Conservation (phyloP, 2,797 vertebrate genomes). For the Leptatherina wallacei region DNA sequence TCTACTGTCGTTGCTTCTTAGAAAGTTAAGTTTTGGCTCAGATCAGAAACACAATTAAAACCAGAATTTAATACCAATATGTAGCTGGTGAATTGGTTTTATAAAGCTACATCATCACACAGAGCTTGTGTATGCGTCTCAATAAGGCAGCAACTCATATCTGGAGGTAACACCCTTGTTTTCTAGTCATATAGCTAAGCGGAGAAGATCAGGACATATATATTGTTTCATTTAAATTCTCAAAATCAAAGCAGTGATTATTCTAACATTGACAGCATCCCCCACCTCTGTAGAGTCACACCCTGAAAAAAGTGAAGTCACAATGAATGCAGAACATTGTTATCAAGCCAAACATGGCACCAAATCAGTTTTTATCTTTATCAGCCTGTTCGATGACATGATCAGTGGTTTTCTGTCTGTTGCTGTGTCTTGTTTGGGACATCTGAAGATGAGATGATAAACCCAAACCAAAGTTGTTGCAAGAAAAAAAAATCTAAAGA, state of each 20-base stretch:
- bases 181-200: neutral
- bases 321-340: neutral
- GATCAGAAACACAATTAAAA: neutral
- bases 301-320: neutral
- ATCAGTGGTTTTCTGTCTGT: slow-evolving; percentile 27
- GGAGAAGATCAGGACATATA: neutral
- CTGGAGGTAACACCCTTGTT: neutral
- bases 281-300: too few species aligned
- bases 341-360: too few species aligned
- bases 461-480: slow-evolving; percentile 25
- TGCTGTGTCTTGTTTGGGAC: slow-evolving; percentile 28
- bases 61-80: too few species aligned
- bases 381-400: slow-evolving; percentile 24
- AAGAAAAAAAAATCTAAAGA: slow-evolving; percentile 3
- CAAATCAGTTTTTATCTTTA: neutral
- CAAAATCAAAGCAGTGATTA: neutral
- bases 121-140: too few species aligned
- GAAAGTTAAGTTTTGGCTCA: neutral
- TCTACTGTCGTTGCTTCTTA: neutral
- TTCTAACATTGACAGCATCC: neutral
- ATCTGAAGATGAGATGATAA: slow-evolving; percentile 25
- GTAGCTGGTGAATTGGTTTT: neutral
- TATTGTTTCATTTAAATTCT: neutral
- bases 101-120: neutral
- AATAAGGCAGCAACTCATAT: neutral